A percentile compares a stretch with the other conserved stretches of the same genome.
phyloP scores from a whole-genome alignment of 2,888 invertebrate genomes.

The Tenthredo distinguenda region DNA sequence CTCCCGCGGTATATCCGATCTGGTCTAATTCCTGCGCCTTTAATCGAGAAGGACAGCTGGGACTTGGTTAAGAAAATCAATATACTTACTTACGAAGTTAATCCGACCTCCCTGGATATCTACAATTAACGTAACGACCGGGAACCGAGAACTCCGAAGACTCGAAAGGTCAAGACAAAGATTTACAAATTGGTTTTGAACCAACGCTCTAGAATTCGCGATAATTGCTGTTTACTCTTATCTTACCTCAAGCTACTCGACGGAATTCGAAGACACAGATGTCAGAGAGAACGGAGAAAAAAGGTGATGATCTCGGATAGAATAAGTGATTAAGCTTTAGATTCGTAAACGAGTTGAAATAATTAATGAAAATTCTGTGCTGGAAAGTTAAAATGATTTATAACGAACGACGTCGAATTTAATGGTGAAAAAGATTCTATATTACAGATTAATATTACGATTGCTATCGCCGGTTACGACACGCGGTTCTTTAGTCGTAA shows the following conservation, averaged over 20 bases:
- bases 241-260: not conserved
- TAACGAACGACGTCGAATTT: not conserved
- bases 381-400: not conserved
- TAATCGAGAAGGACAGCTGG: constrained; percentile 15
- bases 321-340: not conserved
- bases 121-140: not conserved
- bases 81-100: constrained; percentile 14
- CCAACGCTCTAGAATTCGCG: not conserved
- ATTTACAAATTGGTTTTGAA: not conserved
- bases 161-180: constrained; percentile 17
- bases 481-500: not conserved
- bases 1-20: constrained; percentile 26
- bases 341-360: not conserved
- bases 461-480: not conserved
- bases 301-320: not conserved
- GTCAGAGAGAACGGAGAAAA: not conserved
- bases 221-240: not conserved
- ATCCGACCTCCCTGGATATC: constrained; percentile 9
- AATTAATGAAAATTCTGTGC: not conserved
- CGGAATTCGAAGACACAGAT: not conserved
- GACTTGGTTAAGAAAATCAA: constrained; percentile 20
- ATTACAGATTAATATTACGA: not conserved
- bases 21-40: constrained; percentile 2
- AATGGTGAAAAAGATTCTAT: not conserved
- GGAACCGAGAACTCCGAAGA: not conserved